Conservation (phyloP, 2,888 invertebrate species). For the Caradrina kadenii region DNA sequence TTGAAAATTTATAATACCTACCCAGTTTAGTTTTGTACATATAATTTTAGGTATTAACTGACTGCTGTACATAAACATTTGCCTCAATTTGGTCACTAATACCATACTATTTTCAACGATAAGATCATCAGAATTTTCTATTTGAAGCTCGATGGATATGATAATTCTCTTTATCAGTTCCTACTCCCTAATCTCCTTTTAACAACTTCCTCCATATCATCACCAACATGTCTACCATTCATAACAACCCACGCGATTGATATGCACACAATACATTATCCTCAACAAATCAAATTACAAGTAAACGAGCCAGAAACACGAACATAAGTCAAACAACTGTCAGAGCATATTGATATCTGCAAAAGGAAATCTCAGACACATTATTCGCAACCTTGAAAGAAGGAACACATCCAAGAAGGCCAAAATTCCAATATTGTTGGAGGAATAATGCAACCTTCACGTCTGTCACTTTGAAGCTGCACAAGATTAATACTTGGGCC, state of each 20-base stretch:
- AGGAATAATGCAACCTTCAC: slow-evolving; percentile 70
- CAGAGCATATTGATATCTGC: slow-evolving; percentile 45
- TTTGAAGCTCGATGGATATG: too few species aligned
- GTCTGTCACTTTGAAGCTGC: slow-evolving; percentile 69
- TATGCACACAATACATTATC: slow-evolving; percentile 21
- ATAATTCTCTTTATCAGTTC: neutral
- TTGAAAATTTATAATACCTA: neutral
- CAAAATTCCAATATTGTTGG: slow-evolving; percentile 65
- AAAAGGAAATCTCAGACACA: slow-evolving; percentile 30
- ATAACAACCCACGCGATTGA: neutral
- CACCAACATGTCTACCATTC: neutral
- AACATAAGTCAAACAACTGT: slow-evolving; percentile 39
- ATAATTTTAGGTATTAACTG: too few species aligned
- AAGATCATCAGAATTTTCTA: too few species aligned
- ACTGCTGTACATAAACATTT: too few species aligned
- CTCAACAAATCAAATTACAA: slow-evolving; percentile 27
- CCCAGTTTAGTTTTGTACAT: too few species aligned
- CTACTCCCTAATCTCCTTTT: neutral
- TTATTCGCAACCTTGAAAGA: slow-evolving; percentile 48
- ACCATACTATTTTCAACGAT: too few species aligned
- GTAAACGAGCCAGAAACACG: slow-evolving; percentile 23
- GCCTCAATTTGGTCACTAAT: too few species aligned
- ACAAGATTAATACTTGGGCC: slow-evolving; percentile 71
- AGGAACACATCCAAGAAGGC: slow-evolving; percentile 46
- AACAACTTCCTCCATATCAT: too few species aligned